Evolutionary conservation across 2,797 vertebrate species (phyloP), one percentile per base, ranked within the genome.

Genomic region (Notolabrus celidotus): DNA sequence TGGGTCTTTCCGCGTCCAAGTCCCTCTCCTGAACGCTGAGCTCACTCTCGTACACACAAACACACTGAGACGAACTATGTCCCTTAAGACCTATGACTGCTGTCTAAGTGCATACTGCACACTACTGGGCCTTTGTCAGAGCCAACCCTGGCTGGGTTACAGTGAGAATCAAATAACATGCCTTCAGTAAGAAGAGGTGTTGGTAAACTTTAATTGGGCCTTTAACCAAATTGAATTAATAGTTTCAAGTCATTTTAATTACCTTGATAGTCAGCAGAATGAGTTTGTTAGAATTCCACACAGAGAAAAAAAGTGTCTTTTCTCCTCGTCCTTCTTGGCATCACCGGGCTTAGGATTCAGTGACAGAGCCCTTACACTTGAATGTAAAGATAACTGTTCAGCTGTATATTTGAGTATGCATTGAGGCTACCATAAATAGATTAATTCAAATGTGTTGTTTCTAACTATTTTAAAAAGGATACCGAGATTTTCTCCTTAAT

Each of bases 1-100:
- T 92, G 76, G 70, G 63, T 83, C 75, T 89, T 90, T 91, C 92
- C 86, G 74, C 89, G 82, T 92, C 88, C 86, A 89, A 90, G 87
- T 88, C 85, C 80, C 77, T 75, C 80, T 75, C 74, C 38, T 74
- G 73, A 86, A 80, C 70, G 70, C 76, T 72, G 67, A 76, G 84
- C 80, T 81, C 70, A 51, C 49, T 51, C 49, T 29, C 27, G 10
- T 8, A 62, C 45, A 43, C 39, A 72, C 54, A 76, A 53, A 71
- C 80, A 82, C 47, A 71, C 67, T 9, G 34, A 88, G 57, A 74
- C 70, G 6, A 55, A 79, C 67, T 15, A 31, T 55, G 78, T 73
- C 85, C 74, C 84, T 27, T 10, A 51, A 57, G 89, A 84, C 65
- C 79, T 70, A 77, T 87, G 86, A 87, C 85, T 84, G 79, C 73